Evolutionary conservation across 2,888 invertebrate genomes (phyloP).

Genomic region (Bombylius discolor): DNA sequence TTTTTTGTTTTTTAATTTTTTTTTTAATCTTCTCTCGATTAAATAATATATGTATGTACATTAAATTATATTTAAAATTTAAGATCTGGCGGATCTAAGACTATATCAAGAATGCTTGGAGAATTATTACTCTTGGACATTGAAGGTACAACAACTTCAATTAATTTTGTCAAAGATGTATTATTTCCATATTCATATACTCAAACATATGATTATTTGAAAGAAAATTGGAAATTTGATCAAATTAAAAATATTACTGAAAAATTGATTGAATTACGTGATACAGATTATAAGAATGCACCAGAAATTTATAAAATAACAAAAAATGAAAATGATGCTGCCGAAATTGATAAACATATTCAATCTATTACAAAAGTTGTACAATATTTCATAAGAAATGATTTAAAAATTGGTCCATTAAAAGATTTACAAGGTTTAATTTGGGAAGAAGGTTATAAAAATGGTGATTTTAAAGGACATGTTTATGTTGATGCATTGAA

Average conservation of each 20-base stretch:
- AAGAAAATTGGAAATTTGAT: neutral
- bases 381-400: conserved; percentile 55
- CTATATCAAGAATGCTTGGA: neutral
- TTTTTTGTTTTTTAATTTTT: too few species aligned
- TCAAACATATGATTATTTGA: conserved; percentile 1
- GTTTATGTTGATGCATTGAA: conserved; percentile 74
- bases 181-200: neutral
- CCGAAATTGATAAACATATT: neutral
- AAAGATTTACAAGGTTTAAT: conserved; percentile 85
- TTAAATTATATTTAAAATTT: too few species aligned
- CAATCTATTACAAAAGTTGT: neutral
- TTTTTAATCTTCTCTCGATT: too few species aligned
- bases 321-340: neutral
- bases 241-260: neutral
- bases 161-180: neutral
- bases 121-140: neutral
- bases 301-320: neutral
- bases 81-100: neutral
- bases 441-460: conserved; percentile 73
- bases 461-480: conserved; percentile 68
- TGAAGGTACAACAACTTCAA: neutral
- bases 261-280: neutral
- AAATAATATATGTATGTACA: too few species aligned
- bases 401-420: conserved; percentile 65
- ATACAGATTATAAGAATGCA: neutral